Percentiles rank a stretch among this genome's conserved stretches.
Evolutionary conservation across 2,797 vertebrate species (phyloP).

Genomic region (Coregonus ussuriensis): DNA sequence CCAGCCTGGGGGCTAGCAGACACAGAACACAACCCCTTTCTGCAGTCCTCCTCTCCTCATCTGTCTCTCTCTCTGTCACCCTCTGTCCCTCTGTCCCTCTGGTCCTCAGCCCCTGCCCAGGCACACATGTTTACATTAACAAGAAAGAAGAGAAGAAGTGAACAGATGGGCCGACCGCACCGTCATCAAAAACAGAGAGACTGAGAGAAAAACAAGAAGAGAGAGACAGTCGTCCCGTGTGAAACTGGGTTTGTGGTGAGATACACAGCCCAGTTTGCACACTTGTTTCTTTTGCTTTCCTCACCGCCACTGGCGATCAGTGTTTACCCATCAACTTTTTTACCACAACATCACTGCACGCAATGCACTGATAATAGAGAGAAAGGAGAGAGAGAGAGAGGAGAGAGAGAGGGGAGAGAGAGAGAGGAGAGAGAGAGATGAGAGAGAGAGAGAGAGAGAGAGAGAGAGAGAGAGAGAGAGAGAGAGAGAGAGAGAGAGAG

Average conservation of each 20-base stretch:
- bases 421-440: background rate
- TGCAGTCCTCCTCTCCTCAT: constrained; percentile 1
- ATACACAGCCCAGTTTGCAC: background rate
- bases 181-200: background rate
- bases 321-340: no score
- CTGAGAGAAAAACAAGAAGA: constrained; percentile 26
- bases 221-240: constrained; percentile 14
- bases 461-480: background rate
- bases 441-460: background rate
- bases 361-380: no score
- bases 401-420: background rate
- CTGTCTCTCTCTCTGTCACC: background rate
- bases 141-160: background rate
- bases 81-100: background rate
- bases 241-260: constrained; percentile 23
- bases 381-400: background rate
- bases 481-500: background rate
- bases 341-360: no score
- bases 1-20: background rate
- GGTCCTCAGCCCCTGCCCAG: background rate
- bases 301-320: no score
- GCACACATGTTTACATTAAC: constrained; percentile 17
- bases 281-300: no score
- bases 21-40: background rate
- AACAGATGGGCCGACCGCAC: background rate